Conservation (phyloP, 2,113 vertebrate genomes). For the Tachuris rubrigastra region DNA sequence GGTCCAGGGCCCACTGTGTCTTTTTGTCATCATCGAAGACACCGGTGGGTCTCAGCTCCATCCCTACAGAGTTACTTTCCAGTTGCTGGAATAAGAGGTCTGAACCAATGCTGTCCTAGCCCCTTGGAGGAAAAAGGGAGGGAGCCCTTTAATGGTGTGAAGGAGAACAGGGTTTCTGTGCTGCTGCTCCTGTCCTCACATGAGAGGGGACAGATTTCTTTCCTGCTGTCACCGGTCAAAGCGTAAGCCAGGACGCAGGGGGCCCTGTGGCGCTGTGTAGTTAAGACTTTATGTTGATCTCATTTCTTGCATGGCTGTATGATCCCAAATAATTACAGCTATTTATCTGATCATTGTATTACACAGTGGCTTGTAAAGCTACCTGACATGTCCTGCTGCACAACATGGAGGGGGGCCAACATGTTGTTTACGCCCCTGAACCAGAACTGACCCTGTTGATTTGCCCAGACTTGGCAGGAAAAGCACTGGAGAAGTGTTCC, state of each 20-base stretch:
- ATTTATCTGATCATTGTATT: not conserved
- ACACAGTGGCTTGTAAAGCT: not conserved
- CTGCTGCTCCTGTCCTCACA: not conserved
- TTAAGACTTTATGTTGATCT: not conserved
- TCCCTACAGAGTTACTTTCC: not conserved
- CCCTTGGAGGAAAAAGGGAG: no score
- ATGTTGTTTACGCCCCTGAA: not conserved
- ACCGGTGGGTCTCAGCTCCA: fast-evolving
- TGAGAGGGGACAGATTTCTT: not conserved
- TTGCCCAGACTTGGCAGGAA: not conserved
- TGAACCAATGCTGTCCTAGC: not conserved
- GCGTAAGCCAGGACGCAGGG: not conserved
- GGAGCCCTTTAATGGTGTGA: not conserved
- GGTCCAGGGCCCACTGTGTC: not conserved
- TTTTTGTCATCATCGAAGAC: not conserved
- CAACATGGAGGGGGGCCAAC: not conserved
- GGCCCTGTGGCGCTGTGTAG: not conserved
- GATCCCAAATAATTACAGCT: not conserved
- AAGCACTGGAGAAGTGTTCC: not conserved
- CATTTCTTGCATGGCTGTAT: not conserved
- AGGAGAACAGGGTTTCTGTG: not conserved
- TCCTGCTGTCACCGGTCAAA: not conserved
- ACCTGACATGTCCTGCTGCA: not conserved
- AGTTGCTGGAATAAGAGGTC: not conserved
- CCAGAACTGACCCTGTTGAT: slow-evolving; percentile 17